Conservation (phyloP, 2,113 vertebrate genomes). For the Tragulus kanchil region DNA sequence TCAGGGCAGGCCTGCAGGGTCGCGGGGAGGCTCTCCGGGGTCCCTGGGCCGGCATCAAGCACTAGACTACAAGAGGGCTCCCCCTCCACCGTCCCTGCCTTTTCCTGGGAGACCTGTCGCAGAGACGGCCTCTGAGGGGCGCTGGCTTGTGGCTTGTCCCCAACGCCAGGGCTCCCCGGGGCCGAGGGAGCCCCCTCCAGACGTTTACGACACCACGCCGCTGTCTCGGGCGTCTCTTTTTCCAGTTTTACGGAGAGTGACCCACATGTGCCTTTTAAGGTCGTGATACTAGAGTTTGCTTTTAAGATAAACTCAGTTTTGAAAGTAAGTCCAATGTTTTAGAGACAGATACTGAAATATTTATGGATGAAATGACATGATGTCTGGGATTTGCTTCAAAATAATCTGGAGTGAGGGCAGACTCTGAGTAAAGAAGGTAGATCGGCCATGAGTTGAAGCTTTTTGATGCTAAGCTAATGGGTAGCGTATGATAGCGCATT, state of each 20-base stretch:
- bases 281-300: neutral
- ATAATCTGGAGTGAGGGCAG: neutral
- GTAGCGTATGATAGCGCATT: no score
- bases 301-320: neutral
- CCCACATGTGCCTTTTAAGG: neutral
- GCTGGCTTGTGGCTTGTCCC: no score
- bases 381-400: neutral
- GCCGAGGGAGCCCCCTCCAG: rapidly evolving
- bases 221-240: neutral
- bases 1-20: rapidly evolving
- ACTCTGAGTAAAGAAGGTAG: no score
- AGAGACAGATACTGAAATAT: neutral
- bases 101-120: rapidly evolving
- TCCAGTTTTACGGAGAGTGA: neutral
- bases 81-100: rapidly evolving
- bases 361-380: neutral
- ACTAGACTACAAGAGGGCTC: neutral
- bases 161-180: neutral
- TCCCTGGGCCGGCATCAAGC: neutral
- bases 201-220: rapidly evolving
- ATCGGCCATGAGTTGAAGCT: rapidly evolving
- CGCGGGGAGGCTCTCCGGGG: rapidly evolving
- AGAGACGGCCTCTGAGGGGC: rapidly evolving
- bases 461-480: neutral
- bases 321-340: neutral